These are phyloP conservation scores for Acronicta aceris DNA, from an alignment of 2,888 invertebrate genomes.

Conservation along the genomic window DNA sequence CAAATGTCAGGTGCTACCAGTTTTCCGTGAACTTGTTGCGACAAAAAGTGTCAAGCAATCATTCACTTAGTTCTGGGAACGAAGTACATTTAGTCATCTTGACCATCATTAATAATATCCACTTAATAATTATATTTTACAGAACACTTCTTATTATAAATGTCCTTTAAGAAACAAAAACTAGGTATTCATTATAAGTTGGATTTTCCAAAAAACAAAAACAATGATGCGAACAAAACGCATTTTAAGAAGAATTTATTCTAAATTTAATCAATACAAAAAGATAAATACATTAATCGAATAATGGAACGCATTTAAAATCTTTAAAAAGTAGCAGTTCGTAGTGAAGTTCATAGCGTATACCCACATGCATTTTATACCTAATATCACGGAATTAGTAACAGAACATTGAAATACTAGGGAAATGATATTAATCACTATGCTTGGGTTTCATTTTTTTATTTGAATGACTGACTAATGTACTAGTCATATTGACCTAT, in stretches of 20 bases:
- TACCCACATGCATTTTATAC: no score
- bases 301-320: no score
- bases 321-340: no score
- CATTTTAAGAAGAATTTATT: no score
- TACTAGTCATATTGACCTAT: neutral
- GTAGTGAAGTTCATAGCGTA: no score
- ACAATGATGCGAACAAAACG: no score
- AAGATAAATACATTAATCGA: no score
- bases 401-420: no score
- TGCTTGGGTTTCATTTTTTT: neutral
- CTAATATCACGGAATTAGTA: no score
- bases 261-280: no score
- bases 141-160: neutral
- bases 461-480: neutral
- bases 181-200: neutral
- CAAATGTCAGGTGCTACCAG: conserved; percentile 42
- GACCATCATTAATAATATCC: conserved; percentile 12
- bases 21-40: conserved; percentile 32
- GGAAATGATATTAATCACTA: no score
- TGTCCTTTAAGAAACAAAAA: conserved; percentile 7
- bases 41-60: conserved; percentile 31
- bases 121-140: neutral
- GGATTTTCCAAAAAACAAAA: neutral
- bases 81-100: conserved; percentile 3
- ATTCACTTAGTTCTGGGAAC: conserved; percentile 14